Evolutionary conservation across 2,797 vertebrate species (phyloP), one percentile per base, ranked within the genome.

Genomic region (Chaetodon trifasciatus): DNA sequence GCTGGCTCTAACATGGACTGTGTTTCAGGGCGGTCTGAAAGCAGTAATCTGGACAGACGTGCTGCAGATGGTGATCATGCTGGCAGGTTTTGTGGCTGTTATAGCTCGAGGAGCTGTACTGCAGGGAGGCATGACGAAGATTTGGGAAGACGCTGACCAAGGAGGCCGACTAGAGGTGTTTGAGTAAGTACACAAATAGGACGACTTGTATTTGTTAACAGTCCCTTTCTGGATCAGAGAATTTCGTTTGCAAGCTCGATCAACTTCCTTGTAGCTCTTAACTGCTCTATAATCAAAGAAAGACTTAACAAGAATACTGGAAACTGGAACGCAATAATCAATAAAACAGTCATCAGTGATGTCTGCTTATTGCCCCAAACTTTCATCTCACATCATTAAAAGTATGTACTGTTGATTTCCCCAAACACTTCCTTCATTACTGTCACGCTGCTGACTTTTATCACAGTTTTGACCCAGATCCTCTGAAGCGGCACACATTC

Each of bases 1-100:
- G 1, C 3, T 52, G n/a, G 50, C 15, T 47, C 4, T 55, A 5
- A 32, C 28, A 5, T 68, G 28, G 12, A 8, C 75, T 84, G 58
- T 71, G 52, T 86, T 82, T n/a, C 82, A 97, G 96, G 96, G 96
- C 4, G 96, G 96, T 1, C 90, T 97, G 80, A 97, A 97, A 85
- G 96, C 96, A 19, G 96, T 97, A n/a, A 96, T 97, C 85, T 97
- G 96, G 96, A 96, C 96, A 42, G 96, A 97, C 46, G 96, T 96
- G 65, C 39, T 97, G 70, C 96, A 97, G 93, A 96, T 96, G 95
- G 87, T 94, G 60, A 92, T 96, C 83, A 97, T 97, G 96, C 86
- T 97, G 74, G 83, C 83, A 39, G 96, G 96, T 12, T 96, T 96
- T 75, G 71, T 96, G 67, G 95, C 96, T 1, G 95, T 97, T 62